A percentile compares a stretch with the other conserved stretches of the same genome.
These are phyloP conservation scores for Caenorhabditis wallacei DNA, from an alignment of 2,888 invertebrate genomes.

Conservation along the genomic window DNA sequence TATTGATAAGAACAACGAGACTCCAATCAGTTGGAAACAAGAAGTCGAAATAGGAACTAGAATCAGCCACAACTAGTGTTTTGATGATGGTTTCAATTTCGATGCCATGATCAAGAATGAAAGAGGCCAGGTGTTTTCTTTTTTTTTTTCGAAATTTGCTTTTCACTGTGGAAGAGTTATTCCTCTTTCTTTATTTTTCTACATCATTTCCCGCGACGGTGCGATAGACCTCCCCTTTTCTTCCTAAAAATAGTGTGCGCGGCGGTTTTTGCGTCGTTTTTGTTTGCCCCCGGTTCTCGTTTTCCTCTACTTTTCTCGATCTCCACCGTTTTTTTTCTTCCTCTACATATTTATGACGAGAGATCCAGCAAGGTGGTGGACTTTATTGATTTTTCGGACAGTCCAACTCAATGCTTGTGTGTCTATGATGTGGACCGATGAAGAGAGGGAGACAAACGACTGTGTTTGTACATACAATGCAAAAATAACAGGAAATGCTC, in stretches of 20 bases:
- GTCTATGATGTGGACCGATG: slow-evolving; percentile 35
- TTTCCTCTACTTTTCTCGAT: slow-evolving; percentile 30
- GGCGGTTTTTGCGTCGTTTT: slow-evolving; percentile 41
- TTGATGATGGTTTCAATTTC: slow-evolving; percentile 5
- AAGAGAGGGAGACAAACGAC: slow-evolving; percentile 18
- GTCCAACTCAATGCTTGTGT: slow-evolving; percentile 39
- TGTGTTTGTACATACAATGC: slow-evolving; percentile 51
- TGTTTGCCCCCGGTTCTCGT: slow-evolving; percentile 50
- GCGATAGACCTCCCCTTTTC: slow-evolving; percentile 8
- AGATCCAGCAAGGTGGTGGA: slow-evolving; percentile 27
- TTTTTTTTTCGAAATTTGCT: slow-evolving; percentile 45
- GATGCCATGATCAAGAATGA: background rate
- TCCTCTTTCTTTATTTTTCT: slow-evolving; percentile 29
- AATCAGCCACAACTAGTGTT: too few species aligned
- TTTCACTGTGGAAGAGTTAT: slow-evolving; percentile 45
- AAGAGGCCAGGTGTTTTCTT: slow-evolving; percentile 29
- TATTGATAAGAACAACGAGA: slow-evolving; percentile 27
- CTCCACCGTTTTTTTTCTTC: slow-evolving; percentile 48
- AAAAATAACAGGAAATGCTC: slow-evolving; percentile 60
- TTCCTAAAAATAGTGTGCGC: slow-evolving; percentile 53
- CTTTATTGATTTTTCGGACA: slow-evolving; percentile 64
- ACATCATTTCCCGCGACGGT: slow-evolving; percentile 33
- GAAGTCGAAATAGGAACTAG: slow-evolving; percentile 20
- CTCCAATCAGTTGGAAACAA: slow-evolving; percentile 13
- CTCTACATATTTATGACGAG: slow-evolving; percentile 57